Conservation (phyloP, 2,797 vertebrate genomes). For the Vultur gryphus region DNA sequence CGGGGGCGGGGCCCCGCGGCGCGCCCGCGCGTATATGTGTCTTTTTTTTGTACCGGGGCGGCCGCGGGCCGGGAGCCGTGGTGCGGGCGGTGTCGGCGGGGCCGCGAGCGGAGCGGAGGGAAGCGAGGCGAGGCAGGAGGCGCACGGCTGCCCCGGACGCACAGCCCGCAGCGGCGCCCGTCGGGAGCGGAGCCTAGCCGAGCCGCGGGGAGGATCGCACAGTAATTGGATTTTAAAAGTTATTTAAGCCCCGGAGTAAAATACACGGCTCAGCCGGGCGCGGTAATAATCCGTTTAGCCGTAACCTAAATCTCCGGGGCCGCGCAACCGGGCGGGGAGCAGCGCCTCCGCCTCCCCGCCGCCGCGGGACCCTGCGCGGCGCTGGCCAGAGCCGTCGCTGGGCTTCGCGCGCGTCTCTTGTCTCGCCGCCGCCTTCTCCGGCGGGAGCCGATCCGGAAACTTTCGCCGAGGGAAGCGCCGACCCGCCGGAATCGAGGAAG, state of each 20-base stretch:
- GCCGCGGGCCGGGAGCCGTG: not conserved
- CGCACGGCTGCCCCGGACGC: not conserved
- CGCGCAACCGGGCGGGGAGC: not conserved
- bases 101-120: not conserved
- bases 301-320: not conserved
- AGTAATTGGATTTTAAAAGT: conserved; percentile 51
- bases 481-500: not conserved
- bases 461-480: not conserved
- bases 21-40: not conserved
- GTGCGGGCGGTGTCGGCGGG: not conserved
- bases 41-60: conserved; percentile 53
- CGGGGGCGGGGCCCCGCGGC: conserved; percentile 38
- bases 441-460: not conserved
- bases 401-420: not conserved
- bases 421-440: not conserved
- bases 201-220: not conserved
- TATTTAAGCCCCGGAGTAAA: conserved; percentile 1
- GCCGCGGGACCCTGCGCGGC: not conserved
- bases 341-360: not conserved
- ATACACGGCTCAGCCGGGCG: not conserved
- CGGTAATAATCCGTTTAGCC: conserved; percentile 22
- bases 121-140: not conserved
- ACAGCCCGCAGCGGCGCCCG: not conserved
- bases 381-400: not conserved
- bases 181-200: not conserved